Evolutionary conservation across 2,113 vertebrate genomes (phyloP), one percentile per base, ranked within the genome.

Genomic region (Apeltes quadracus): DNA sequence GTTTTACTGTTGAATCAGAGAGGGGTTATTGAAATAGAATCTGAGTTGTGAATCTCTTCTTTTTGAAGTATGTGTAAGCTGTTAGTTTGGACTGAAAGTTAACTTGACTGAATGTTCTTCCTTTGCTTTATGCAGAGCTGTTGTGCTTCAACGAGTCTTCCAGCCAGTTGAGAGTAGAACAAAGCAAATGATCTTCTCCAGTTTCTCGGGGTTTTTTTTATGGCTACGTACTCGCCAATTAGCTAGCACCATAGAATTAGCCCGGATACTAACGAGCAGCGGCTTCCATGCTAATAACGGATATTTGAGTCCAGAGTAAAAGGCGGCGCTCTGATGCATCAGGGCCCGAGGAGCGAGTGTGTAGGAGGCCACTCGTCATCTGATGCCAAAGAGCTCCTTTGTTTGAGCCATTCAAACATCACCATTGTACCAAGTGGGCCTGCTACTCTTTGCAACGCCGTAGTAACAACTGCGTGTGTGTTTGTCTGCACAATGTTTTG

Each of bases 341-440:
- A 74, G 59, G 82, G 75, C 74, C 84, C 56, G 78, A 84, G 39
- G 75, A 83, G 75, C 11, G 32, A 64, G 61, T 41, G 80, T 83
- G 87, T 87, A 82, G 87, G 88, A 87, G 84, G 88, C 75, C 81
- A 79, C 86, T 82, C 86, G 82, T 88, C 88, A 84, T 85, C 83
- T 84, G 86, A 89, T 73, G 84, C 82, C 81, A 89, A 89, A 89
- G 83, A 89, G 79, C 61, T 51, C 78, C 67, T 87, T 92, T 92
- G 91, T 91, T 88, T 85, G 82, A 86, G 69, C 83, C 84, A 86
- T 92, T 90, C 81, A 89, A 89, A 85, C 72, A 67, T 72, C 51
- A 23, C 81, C 74, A 91, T 90, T 90, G 91, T 90, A 84, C 86
- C 34, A 7, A 69, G 80, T 66, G 44, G 62, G 72, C 86, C 85